These are phyloP conservation scores for Spisula solida DNA, from an alignment of 2,888 invertebrate species.

Conservation along the genomic window DNA sequence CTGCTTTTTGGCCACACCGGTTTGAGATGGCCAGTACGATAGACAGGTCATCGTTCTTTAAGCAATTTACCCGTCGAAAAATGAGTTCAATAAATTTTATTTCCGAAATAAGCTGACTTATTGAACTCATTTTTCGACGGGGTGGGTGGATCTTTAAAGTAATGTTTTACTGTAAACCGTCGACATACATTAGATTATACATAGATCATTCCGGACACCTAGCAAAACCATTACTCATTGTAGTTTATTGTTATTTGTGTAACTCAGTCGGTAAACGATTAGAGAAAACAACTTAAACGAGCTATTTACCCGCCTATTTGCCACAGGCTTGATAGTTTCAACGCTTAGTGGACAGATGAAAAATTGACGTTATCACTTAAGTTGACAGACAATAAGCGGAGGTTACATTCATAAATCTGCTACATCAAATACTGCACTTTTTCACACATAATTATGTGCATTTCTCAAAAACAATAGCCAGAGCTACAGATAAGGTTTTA, in stretches of 20 bases:
- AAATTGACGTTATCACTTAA: neutral
- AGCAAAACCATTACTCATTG: neutral
- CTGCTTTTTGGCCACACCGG: too few species aligned
- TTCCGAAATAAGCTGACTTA: too few species aligned
- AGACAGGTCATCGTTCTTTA: too few species aligned
- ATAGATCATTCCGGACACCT: neutral
- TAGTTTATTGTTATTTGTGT: neutral
- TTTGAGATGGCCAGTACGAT: too few species aligned
- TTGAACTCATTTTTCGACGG: too few species aligned
- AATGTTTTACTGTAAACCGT: neutral
- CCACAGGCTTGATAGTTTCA: slow-evolving; percentile 6
- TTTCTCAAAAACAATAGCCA: neutral
- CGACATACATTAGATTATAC: neutral
- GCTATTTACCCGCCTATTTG: slow-evolving; percentile 32
- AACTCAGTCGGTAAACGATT: neutral
- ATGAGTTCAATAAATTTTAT: too few species aligned
- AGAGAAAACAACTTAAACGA: neutral
- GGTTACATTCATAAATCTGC: neutral
- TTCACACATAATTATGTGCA: neutral
- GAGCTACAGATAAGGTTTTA: too few species aligned
- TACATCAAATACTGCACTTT: too few species aligned
- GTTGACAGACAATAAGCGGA: neutral
- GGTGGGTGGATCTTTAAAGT: too few species aligned
- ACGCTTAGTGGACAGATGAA: neutral
- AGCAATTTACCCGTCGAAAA: too few species aligned